Base-by-base conservation (phyloP, 53 echinoderm and acorn worm genomes). In the Temnopleurus reevesii region DNA sequence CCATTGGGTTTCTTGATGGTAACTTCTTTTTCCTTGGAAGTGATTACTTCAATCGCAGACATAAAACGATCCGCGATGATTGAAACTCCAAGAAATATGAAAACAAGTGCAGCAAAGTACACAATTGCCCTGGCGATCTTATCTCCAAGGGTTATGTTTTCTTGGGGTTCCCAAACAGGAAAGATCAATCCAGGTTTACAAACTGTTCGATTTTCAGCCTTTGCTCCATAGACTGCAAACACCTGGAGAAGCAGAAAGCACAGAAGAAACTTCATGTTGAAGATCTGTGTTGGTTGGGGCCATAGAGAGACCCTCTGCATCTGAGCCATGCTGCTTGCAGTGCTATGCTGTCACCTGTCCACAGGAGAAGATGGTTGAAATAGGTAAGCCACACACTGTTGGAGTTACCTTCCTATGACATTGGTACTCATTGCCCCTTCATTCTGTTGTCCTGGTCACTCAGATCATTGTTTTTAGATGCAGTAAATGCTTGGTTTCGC, bases 51-150 rank as follows among this genome's bases (percentile, higher is more conserved):
- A 24, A 97, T 97, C 33, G 98, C 91, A 2, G 98, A 95, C 98
- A 97, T 97, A 55, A 97, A 97, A 55, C 98, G 94, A 76, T 97
- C 98, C 17, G 98, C 98, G 30, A 97, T 95, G 54, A 97, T 97
- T 38, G 98, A 97, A 13, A 97, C 98, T 7, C 98, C 98, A 46
- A 97, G 83, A 87, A 97, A 97, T 91, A 97, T 94, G 90, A 95
- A 97, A 45, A 76, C 81, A 35, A 97, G 88, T 26, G 91, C 93
- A 19, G 92, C 53, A 66, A 97, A 97, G 92, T 94, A 97, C 35
- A 97, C 93, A 28, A 94, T 94, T 3, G 98, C 98, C 12, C 98
- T 87, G 41, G 95, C 98, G 59, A 94, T 76, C 77, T 87, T 91
- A 83, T 97, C 98, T 56, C 94, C 94, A 5, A 93, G 57, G 34